Evolutionary conservation across 2,888 invertebrate genomes (phyloP).

Genomic region (Plebejus argus): DNA sequence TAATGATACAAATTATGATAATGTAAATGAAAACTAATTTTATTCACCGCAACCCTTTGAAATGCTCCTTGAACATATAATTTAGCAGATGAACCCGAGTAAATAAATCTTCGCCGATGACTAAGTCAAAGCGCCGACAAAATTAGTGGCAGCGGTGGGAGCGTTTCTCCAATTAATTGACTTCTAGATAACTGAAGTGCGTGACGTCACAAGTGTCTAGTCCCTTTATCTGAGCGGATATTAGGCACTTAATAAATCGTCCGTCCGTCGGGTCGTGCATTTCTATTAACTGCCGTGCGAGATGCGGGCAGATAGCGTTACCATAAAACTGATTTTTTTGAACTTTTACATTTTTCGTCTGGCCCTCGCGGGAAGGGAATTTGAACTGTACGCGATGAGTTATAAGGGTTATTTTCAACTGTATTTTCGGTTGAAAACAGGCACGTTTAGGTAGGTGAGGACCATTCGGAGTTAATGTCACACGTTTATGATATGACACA

Average conservation of each 20-base stretch:
- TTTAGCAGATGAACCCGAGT: background rate
- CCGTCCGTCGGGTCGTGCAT: slow-evolving; percentile 38
- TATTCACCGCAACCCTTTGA: slow-evolving; percentile 5
- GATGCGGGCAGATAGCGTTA: slow-evolving; percentile 39
- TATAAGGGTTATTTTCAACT: background rate
- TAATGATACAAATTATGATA: background rate
- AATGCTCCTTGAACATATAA: background rate
- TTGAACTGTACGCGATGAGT: background rate
- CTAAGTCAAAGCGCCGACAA: slow-evolving; percentile 14
- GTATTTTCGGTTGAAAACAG: background rate
- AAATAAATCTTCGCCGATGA: slow-evolving; percentile 8
- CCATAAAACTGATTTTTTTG: slow-evolving; percentile 29
- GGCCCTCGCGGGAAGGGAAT: background rate
- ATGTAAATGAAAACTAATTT: background rate
- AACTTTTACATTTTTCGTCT: slow-evolving; percentile 22
- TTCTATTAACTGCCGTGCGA: slow-evolving; percentile 42
- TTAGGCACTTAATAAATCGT: slow-evolving; percentile 42
- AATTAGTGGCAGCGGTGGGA: slow-evolving; percentile 7
- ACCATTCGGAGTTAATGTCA: background rate
- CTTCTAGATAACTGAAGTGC: slow-evolving; percentile 14
- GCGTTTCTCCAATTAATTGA: slow-evolving; percentile 10
- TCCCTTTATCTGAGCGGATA: slow-evolving; percentile 42
- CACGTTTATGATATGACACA: slow-evolving; percentile 17
- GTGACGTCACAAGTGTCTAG: slow-evolving; percentile 25
- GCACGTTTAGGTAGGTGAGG: slow-evolving; percentile 26